Percentiles rank a stretch among this genome's conserved stretches.
Evolutionary conservation across 2,113 vertebrate genomes (phyloP).

Genomic region (Tychaedon coryphoeus): DNA sequence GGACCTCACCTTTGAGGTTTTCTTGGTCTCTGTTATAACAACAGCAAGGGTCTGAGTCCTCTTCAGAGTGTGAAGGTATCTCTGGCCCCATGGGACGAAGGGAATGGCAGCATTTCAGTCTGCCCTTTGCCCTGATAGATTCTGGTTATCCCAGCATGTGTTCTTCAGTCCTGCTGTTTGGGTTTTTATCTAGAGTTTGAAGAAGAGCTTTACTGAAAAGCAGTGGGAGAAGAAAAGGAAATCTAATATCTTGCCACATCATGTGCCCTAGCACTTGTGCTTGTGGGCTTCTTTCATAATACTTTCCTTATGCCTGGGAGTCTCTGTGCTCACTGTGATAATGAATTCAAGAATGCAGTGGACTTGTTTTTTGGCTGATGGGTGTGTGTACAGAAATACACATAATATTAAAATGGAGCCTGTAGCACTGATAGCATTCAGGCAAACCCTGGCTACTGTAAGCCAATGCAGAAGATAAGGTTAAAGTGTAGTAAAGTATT

Average conservation of each 20-base stretch:
- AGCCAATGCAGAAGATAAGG: neutral
- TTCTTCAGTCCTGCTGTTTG: neutral
- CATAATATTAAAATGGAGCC: neutral
- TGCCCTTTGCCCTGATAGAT: neutral
- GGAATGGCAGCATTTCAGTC: neutral
- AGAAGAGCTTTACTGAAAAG: neutral
- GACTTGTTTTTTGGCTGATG: neutral
- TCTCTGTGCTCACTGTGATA: neutral
- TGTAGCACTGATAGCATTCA: neutral
- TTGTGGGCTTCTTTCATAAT: neutral
- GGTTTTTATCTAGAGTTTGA: neutral
- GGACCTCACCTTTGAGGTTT: neutral
- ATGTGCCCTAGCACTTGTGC: neutral
- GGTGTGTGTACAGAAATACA: neutral
- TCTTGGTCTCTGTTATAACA: neutral
- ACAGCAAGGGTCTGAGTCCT: neutral
- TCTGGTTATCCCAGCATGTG: neutral
- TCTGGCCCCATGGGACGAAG: neutral
- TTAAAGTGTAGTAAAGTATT: neutral
- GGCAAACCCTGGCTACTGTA: neutral
- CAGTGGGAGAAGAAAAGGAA: neutral
- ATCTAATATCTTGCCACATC: neutral
- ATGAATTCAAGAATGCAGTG: neutral
- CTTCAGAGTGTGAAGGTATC: neutral
- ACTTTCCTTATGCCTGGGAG: neutral